phyloP scores from a whole-genome alignment of 2,888 invertebrate species.

The Watsonalla cultraria region DNA sequence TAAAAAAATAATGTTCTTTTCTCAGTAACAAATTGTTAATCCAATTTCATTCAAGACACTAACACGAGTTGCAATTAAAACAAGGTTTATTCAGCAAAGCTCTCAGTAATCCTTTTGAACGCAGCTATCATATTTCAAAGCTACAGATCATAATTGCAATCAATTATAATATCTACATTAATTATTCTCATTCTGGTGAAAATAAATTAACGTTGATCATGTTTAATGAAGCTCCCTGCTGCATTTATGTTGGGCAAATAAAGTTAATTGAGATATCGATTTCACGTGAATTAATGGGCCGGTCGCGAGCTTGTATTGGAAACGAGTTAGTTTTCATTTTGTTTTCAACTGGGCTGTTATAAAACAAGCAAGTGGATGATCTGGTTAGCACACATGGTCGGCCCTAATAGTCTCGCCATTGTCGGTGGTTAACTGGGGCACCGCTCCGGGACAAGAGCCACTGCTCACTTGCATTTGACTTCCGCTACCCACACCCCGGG shows the following conservation, averaged over 20 bases:
- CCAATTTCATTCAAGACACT: neutral
- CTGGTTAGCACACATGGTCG: conserved; percentile 67
- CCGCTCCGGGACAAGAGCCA: conserved; percentile 26
- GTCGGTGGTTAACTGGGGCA: conserved; percentile 54
- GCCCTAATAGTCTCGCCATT: conserved; percentile 61
- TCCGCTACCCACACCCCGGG: too few relatives aligned
- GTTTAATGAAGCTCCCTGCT: neutral
- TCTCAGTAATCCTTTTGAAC: neutral
- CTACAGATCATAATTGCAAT: neutral
- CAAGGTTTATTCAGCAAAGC: neutral
- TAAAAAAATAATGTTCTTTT: too few relatives aligned
- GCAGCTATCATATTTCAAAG: neutral
- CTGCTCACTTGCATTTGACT: neutral
- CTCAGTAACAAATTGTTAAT: neutral
- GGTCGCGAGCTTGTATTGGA: neutral
- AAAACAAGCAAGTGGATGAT: conserved; percentile 59
- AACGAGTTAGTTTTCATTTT: conserved; percentile 41
- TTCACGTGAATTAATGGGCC: neutral
- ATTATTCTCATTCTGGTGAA: neutral
- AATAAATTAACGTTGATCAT: neutral
- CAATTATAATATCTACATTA: neutral
- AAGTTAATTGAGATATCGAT: neutral
- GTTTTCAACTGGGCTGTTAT: conserved; percentile 40
- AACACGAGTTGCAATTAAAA: neutral
- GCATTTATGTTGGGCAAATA: neutral